phyloP scores from a whole-genome alignment of 2,888 invertebrate species.

The Rambutsinella grinnellia region DNA sequence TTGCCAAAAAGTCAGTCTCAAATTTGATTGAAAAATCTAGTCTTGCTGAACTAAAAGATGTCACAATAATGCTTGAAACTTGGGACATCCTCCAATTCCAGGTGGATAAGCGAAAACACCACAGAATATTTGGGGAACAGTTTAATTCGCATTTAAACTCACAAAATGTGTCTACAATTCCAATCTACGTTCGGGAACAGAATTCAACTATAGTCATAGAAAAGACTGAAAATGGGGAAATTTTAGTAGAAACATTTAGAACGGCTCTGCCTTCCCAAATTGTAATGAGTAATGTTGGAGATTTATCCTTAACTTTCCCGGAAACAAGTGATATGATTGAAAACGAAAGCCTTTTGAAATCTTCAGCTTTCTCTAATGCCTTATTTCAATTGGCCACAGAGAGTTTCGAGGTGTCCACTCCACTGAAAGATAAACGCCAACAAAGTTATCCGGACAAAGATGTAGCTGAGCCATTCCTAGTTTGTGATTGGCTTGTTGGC shows the following conservation, averaged over 20 bases:
- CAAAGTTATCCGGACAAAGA: constrained; percentile 19
- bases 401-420: constrained; percentile 14
- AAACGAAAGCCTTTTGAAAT: constrained; percentile 12
- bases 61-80: constrained; percentile 16
- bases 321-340: constrained; percentile 13
- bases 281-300: constrained; percentile 21
- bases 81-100: constrained; percentile 16
- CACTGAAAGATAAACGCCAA: constrained; percentile 8
- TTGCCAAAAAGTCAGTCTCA: too few relatives aligned
- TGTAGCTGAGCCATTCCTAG: constrained; percentile 24
- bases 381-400: constrained; percentile 17
- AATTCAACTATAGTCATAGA: constrained; percentile 18
- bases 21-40: too few relatives aligned
- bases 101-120: not conserved
- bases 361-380: constrained; percentile 11
- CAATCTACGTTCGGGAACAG: constrained; percentile 24
- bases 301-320: constrained; percentile 3
- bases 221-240: not conserved
- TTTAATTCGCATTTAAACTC: constrained; percentile 6
- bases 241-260: constrained; percentile 29
- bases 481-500: constrained; percentile 23
- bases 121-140: not conserved
- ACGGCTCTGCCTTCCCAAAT: constrained; percentile 19
- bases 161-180: constrained; percentile 6
- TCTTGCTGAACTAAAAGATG: too few relatives aligned